Conservation (phyloP, 2,797 vertebrate genomes). For the Momotus momota region DNA sequence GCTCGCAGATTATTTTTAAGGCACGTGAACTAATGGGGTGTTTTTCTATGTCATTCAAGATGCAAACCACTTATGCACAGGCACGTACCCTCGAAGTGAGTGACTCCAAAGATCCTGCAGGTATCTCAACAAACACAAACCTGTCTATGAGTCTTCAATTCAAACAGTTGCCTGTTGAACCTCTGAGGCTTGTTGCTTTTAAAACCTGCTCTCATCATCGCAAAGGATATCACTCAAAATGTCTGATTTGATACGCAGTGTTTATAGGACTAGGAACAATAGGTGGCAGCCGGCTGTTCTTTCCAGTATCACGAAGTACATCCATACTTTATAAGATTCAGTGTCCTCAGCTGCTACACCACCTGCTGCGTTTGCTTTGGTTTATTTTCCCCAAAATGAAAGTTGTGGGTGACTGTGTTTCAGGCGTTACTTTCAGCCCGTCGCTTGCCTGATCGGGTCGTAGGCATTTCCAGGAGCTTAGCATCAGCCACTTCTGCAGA, state of each 20-base stretch:
- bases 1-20: not conserved
- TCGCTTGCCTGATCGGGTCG: not conserved
- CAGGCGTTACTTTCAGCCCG: not conserved
- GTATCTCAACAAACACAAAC: not conserved
- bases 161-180: not conserved
- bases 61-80: not conserved
- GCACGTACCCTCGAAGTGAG: not conserved
- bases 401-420: not conserved
- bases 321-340: slow-evolving; percentile 5
- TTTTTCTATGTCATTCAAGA: not conserved
- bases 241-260: not conserved
- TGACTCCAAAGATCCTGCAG: not conserved
- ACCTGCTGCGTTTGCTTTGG: slow-evolving; percentile 6
- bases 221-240: not conserved
- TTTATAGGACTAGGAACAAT: not conserved
- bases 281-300: not conserved
- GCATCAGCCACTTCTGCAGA: not conserved
- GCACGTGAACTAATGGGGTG: not conserved
- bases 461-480: not conserved
- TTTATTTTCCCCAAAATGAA: not conserved
- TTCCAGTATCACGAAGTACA: not conserved
- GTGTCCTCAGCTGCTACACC: not conserved
- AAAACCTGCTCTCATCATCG: not conserved
- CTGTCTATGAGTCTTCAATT: not conserved
- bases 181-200: not conserved